Percentiles rank a stretch among this genome's conserved stretches.
phyloP scores from a whole-genome alignment of 2,888 invertebrate species.

The Anoncus sp. region DNA sequence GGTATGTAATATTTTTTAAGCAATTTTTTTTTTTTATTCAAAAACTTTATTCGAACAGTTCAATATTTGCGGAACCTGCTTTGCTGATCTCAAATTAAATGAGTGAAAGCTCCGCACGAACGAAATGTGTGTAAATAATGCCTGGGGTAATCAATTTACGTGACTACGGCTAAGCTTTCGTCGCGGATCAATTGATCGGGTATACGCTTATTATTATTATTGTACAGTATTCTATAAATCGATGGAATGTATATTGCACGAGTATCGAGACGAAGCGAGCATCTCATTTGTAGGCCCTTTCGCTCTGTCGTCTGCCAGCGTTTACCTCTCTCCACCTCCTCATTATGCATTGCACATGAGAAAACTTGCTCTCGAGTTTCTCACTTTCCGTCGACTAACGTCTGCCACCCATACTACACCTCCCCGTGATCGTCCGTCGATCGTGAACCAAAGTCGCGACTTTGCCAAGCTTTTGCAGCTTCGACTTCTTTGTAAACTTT shows the following conservation, averaged over 20 bases:
- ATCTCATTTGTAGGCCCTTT: constrained; percentile 81
- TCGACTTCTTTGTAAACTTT: constrained; percentile 83
- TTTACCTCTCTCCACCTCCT: constrained; percentile 68
- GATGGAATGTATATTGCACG: constrained; percentile 5
- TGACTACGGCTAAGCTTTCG: too few relatives aligned
- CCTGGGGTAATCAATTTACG: background rate
- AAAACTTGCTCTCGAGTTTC: constrained; percentile 80
- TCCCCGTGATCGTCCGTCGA: constrained; percentile 57
- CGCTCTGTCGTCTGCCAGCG: constrained; percentile 72
- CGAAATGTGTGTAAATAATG: too few relatives aligned
- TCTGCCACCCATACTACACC: constrained; percentile 31
- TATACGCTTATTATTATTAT: background rate
- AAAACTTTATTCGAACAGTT: background rate
- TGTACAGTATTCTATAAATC: background rate
- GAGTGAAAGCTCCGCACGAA: too few relatives aligned
- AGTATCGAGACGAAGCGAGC: constrained; percentile 14
- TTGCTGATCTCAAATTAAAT: too few relatives aligned
- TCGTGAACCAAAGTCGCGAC: constrained; percentile 69
- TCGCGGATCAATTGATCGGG: too few relatives aligned
- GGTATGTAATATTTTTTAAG: constrained; percentile 73
- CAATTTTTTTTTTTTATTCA: background rate
- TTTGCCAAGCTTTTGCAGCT: constrained; percentile 65
- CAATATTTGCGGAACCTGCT: too few relatives aligned
- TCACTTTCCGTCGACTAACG: constrained; percentile 55
- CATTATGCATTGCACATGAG: constrained; percentile 83